Conservation (phyloP, 2,113 vertebrate species). For the Lycaon pictus region DNA sequence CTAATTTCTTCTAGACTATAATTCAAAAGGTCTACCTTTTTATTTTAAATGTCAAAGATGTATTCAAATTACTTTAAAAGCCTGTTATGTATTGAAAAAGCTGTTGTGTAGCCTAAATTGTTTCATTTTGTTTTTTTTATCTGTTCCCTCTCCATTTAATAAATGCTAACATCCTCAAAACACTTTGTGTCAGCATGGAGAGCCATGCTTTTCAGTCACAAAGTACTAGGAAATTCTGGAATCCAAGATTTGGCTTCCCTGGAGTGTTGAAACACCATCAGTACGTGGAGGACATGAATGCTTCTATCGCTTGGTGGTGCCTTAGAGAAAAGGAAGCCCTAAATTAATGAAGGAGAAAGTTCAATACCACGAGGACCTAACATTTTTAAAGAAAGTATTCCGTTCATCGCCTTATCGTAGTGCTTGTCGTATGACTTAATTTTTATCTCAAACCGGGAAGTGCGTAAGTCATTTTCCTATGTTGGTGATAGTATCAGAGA, state of each 20-base stretch:
- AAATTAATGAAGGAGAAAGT: neutral
- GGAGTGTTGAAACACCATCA: neutral
- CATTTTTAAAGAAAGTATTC: neutral
- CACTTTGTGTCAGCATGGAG: conserved; percentile 16
- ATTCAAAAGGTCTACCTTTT: conserved; percentile 46
- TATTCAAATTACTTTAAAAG: conserved; percentile 57
- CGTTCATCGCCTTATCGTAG: neutral
- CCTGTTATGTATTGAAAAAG: conserved; percentile 21
- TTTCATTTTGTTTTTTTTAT: conserved; percentile 7
- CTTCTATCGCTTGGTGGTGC: neutral
- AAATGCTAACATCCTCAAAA: neutral
- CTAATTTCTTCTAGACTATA: conserved; percentile 61
- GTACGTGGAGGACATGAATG: neutral
- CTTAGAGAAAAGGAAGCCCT: neutral
- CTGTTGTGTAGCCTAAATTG: neutral
- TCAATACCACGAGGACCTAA: neutral
- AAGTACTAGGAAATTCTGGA: neutral
- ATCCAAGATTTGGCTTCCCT: neutral
- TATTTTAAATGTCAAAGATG: conserved; percentile 62
- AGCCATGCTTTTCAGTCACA: neutral
- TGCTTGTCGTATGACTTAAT: neutral
- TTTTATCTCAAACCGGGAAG: neutral
- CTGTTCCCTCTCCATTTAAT: conserved; percentile 53
- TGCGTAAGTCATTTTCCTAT: neutral
- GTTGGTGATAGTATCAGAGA: neutral